These are phyloP conservation scores for Antitype chi DNA, from an alignment of 2,888 invertebrate genomes.

Conservation along the genomic window DNA sequence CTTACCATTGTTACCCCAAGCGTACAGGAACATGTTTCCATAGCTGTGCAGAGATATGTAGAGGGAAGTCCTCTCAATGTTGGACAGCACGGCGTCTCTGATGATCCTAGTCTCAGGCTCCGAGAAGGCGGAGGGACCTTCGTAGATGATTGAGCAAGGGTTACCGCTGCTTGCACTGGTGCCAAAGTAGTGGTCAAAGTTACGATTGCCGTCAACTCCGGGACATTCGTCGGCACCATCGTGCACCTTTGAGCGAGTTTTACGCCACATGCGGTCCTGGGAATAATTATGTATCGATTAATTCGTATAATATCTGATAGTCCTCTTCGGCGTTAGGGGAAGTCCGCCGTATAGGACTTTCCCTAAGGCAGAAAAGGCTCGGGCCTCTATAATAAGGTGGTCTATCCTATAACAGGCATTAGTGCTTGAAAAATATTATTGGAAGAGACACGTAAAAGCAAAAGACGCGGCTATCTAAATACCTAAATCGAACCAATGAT, in stretches of 20 bases:
- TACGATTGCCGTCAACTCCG: conserved; percentile 95
- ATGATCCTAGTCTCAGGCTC: conserved; percentile 92
- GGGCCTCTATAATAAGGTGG: not conserved
- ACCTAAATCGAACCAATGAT: not conserved
- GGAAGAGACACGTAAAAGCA: not conserved
- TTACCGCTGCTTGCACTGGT: conserved; percentile 84
- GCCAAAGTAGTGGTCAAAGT: conserved; percentile 94
- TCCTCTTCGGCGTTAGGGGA: not conserved
- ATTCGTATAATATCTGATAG: not conserved
- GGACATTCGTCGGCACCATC: conserved; percentile 87
- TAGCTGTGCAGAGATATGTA: conserved; percentile 95
- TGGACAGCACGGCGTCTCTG: conserved; percentile 89
- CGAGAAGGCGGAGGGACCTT: conserved; percentile 92
- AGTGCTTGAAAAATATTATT: not conserved
- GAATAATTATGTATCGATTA: not conserved
- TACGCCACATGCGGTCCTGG: conserved; percentile 93
- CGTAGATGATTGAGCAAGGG: conserved; percentile 92
- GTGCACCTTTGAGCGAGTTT: conserved; percentile 91
- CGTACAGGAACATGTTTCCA: conserved; percentile 93
- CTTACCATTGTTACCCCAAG: conserved; percentile 92
- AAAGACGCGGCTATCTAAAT: not conserved
- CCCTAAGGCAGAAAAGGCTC: too few species aligned
- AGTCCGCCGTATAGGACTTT: not conserved
- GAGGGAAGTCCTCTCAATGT: conserved; percentile 88
- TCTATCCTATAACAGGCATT: not conserved